Conservation (phyloP, 2,888 invertebrate species). For the Cheilosia impressa region DNA sequence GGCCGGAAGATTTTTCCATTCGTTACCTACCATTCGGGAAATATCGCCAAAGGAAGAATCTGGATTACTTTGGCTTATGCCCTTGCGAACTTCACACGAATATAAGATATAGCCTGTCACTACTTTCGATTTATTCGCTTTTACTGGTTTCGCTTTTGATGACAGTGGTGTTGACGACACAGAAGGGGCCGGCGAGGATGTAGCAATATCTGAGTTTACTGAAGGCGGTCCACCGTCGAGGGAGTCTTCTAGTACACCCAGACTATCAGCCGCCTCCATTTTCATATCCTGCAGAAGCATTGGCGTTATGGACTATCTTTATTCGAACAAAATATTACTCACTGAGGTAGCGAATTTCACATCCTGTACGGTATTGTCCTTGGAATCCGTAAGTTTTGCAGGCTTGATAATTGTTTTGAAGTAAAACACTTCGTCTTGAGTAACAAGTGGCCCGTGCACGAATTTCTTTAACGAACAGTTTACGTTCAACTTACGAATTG, state of each 20-base stretch:
- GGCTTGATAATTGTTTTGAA: conserved; percentile 89
- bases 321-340: conserved; percentile 9
- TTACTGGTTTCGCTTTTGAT: conserved; percentile 78
- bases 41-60: conserved; percentile 96
- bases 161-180: conserved; percentile 83
- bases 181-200: conserved; percentile 84
- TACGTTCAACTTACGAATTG: conserved; percentile 88
- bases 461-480: conserved; percentile 91
- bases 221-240: conserved; percentile 92
- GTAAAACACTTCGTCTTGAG: conserved; percentile 96
- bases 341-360: conserved; percentile 31
- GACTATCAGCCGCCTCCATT: conserved; percentile 77
- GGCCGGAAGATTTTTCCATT: conserved; percentile 97
- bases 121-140: conserved; percentile 87
- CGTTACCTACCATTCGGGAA: conserved; percentile 89
- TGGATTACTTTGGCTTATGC: conserved; percentile 96
- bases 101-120: conserved; percentile 98
- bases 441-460: conserved; percentile 91
- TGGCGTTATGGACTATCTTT: not conserved
- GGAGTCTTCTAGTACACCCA: conserved; percentile 89
- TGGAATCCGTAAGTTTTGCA: conserved; percentile 78
- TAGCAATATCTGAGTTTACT: conserved; percentile 91
- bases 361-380: conserved; percentile 40
- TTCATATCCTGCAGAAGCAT: conserved; percentile 78
- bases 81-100: conserved; percentile 97